phyloP scores from a whole-genome alignment of 2,113 vertebrate species.

The Triplophysa siluroides region DNA sequence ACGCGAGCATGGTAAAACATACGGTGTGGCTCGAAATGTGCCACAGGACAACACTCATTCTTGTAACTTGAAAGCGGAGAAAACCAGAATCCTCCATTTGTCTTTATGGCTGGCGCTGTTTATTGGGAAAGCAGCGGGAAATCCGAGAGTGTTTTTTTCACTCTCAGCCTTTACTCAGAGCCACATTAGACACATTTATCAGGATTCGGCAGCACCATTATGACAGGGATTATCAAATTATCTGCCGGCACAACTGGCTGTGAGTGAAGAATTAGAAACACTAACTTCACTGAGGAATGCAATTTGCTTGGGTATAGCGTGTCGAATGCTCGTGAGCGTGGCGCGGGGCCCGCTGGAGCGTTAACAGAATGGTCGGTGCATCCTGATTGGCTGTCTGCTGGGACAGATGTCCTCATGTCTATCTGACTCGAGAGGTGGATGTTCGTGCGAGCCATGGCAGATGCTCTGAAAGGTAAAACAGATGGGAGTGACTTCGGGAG shows the following conservation, averaged over 20 bases:
- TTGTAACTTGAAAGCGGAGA: constrained; percentile 2
- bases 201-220: constrained; percentile 74
- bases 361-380: constrained; percentile 69
- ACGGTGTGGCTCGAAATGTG: constrained; percentile 2
- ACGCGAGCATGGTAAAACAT: constrained; percentile 25
- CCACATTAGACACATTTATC: constrained; percentile 75
- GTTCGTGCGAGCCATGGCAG: constrained; percentile 76
- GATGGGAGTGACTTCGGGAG: constrained; percentile 70
- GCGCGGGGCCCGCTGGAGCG: constrained; percentile 67
- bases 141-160: constrained; percentile 55
- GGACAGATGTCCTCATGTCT: constrained; percentile 78
- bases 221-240: constrained; percentile 77
- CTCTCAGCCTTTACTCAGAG: constrained; percentile 57
- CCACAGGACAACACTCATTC: constrained; percentile 39
- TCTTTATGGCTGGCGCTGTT: constrained; percentile 65
- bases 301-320: constrained; percentile 74
- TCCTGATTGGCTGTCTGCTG: constrained; percentile 75
- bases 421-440: constrained; percentile 71
- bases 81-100: constrained; percentile 64
- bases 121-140: constrained; percentile 71
- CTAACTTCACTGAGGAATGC: constrained; percentile 66
- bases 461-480: constrained; percentile 78
- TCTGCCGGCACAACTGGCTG: constrained; percentile 70
- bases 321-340: constrained; percentile 73
- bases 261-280: constrained; percentile 75